Evolutionary conservation across 2,113 vertebrate genomes (phyloP).

Genomic region (Perognathus longimembris): DNA sequence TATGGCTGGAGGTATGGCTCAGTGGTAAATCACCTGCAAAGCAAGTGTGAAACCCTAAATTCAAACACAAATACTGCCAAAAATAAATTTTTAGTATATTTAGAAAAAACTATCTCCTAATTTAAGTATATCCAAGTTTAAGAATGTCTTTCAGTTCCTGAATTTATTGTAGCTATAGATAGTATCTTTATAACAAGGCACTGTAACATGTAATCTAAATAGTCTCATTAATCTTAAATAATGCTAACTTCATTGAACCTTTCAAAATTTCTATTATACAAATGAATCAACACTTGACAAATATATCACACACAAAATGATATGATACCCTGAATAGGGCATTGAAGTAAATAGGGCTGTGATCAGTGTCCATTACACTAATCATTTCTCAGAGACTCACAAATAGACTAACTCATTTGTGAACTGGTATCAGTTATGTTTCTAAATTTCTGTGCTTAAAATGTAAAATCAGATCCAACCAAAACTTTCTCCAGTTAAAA

Average conservation of each 20-base stretch:
- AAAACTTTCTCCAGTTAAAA: conserved; percentile 27
- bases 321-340: not conserved
- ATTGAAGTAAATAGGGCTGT: conserved; percentile 15
- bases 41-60: no score
- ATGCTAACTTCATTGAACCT: not conserved
- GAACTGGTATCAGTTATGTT: conserved; percentile 28
- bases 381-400: conserved; percentile 49
- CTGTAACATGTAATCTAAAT: conserved; percentile 7
- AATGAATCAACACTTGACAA: not conserved
- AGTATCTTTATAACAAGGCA: not conserved
- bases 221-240: conserved; percentile 18
- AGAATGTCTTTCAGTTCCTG: not conserved
- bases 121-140: not conserved
- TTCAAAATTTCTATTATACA: conserved; percentile 20
- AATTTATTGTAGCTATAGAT: not conserved
- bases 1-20: no score
- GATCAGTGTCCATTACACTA: conserved; percentile 35
- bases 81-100: no score
- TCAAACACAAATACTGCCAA: no score
- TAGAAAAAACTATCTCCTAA: conserved; percentile 42
- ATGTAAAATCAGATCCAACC: not conserved
- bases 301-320: conserved; percentile 6
- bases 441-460: conserved; percentile 49
- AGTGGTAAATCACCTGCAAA: no score
- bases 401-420: conserved; percentile 10